Percentiles rank a stretch among this genome's conserved stretches.
Evolutionary conservation across 2,888 invertebrate genomes (phyloP).

Genomic region (Ophraella communa): DNA sequence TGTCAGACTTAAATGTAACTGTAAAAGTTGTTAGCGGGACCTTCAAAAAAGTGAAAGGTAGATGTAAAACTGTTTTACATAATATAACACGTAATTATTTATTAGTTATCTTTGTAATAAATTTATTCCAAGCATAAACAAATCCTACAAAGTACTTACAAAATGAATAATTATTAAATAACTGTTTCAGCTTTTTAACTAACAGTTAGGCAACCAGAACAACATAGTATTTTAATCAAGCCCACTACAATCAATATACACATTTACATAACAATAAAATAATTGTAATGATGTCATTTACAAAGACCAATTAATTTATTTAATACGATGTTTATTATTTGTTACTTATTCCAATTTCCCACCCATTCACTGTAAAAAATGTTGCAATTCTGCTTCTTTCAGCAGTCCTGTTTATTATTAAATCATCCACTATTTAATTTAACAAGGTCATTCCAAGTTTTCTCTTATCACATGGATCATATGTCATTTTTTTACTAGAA

Average conservation of each 20-base stretch:
- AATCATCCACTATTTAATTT: neutral
- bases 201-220: neutral
- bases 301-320: no score
- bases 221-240: neutral
- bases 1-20: conserved; percentile 29
- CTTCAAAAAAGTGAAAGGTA: conserved; percentile 28
- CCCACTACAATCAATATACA: neutral
- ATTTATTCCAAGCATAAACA: neutral
- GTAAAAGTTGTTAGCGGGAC: conserved; percentile 27
- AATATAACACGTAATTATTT: neutral
- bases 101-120: neutral
- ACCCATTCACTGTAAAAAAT: neutral
- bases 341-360: neutral
- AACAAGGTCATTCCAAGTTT: conserved; percentile 1
- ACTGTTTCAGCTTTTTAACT: neutral
- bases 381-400: neutral
- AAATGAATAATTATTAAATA: neutral
- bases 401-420: neutral
- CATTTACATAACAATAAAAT: neutral
- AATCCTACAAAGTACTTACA: neutral
- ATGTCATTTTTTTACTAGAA: neutral
- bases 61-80: neutral
- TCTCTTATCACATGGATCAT: conserved; percentile 12
- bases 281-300: no score
- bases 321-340: no score